Conservation (phyloP, 2,888 invertebrate genomes). For the Amphimallon solstitiale region DNA sequence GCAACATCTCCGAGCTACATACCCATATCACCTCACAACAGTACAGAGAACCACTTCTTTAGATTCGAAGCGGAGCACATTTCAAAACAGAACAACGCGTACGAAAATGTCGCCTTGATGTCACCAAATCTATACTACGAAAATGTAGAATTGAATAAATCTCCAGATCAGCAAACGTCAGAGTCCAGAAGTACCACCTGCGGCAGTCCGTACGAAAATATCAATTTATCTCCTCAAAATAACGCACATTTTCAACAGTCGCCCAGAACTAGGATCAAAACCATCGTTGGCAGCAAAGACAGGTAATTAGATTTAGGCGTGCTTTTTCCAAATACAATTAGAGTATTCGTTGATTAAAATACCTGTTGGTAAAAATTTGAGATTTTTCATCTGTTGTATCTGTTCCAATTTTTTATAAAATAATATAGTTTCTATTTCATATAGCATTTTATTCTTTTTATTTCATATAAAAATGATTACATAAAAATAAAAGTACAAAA, state of each 20-base stretch:
- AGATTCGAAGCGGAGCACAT: conserved; percentile 52
- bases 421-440: no score
- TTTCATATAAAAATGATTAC: no score
- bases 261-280: conserved; percentile 72
- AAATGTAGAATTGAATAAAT: conserved; percentile 53
- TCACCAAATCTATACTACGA: conserved; percentile 54
- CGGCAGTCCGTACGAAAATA: conserved; percentile 72
- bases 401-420: no score
- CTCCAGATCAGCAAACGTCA: conserved; percentile 54
- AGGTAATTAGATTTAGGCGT: conserved; percentile 49
- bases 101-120: conserved; percentile 53
- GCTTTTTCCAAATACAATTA: background rate
- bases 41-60: conserved; percentile 54
- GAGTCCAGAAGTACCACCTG: conserved; percentile 45
- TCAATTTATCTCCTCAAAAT: conserved; percentile 64
- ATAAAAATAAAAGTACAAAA: no score
- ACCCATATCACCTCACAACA: conserved; percentile 45
- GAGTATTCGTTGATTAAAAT: background rate
- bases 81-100: conserved; percentile 51
- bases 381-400: no score
- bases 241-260: conserved; percentile 65
- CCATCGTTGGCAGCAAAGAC: conserved; percentile 62
- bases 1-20: conserved; percentile 45
- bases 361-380: no score
- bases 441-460: no score